These are phyloP conservation scores for Cerastoderma edule DNA, from an alignment of 2,888 invertebrate genomes.

Conservation along the genomic window DNA sequence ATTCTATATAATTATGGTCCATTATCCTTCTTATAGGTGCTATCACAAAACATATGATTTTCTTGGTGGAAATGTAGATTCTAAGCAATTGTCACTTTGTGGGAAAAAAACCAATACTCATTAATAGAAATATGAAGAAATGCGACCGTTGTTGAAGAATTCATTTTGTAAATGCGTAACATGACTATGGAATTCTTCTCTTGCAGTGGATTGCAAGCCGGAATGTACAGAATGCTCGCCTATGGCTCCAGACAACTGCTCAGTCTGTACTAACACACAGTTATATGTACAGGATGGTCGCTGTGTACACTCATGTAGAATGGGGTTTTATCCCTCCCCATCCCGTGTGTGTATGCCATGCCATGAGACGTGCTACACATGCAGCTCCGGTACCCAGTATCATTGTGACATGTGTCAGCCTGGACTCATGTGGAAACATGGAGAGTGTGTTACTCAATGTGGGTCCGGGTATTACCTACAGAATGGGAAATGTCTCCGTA, in stretches of 20 bases:
- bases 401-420: slow-evolving; percentile 74
- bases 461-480: slow-evolving; percentile 65
- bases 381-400: slow-evolving; percentile 64
- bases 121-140: too few relatives aligned
- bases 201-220: slow-evolving; percentile 67
- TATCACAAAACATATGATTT: too few relatives aligned
- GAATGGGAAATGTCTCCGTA: slow-evolving; percentile 70
- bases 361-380: slow-evolving; percentile 70
- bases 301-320: slow-evolving; percentile 71
- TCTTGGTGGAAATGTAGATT: too few relatives aligned
- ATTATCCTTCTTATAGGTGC: too few relatives aligned
- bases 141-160: too few relatives aligned
- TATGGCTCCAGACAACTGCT: slow-evolving; percentile 65
- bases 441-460: slow-evolving; percentile 74
- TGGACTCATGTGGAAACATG: slow-evolving; percentile 71
- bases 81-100: too few relatives aligned
- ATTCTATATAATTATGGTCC: too few relatives aligned
- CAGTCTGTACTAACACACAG: slow-evolving; percentile 64
- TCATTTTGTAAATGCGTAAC: too few relatives aligned
- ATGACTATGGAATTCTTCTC: too few relatives aligned
- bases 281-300: slow-evolving; percentile 67
- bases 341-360: slow-evolving; percentile 62
- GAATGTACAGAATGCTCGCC: slow-evolving; percentile 67
- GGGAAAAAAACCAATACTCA: too few relatives aligned
- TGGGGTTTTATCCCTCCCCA: slow-evolving; percentile 61